phyloP scores from a whole-genome alignment of 2,888 invertebrate genomes.

The Dasypolia templi region DNA sequence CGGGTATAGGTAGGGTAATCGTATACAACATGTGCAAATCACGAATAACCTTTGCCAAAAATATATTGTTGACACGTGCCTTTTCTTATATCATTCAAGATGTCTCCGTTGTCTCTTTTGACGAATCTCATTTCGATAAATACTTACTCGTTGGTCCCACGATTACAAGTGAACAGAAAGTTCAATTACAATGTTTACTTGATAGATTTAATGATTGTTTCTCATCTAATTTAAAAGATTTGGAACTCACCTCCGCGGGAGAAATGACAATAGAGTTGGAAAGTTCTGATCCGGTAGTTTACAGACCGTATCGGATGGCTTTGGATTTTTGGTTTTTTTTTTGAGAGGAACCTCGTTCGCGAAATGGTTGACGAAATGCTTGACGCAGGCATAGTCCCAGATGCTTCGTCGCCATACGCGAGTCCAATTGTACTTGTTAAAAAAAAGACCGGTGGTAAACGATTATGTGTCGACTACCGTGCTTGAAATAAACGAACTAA shows the following conservation, averaged over 20 bases:
- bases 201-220: background rate
- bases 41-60: background rate
- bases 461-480: no score
- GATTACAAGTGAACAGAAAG: background rate
- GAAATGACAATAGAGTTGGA: background rate
- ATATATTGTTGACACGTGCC: background rate
- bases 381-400: no score
- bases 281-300: background rate
- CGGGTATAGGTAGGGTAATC: background rate
- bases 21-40: background rate
- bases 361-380: no score
- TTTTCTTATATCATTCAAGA: background rate
- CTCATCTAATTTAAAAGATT: slow-evolving; percentile 1
- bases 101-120: background rate
- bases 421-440: no score
- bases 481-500: background rate
- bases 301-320: background rate
- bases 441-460: no score
- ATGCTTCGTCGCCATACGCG: no score
- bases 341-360: background rate
- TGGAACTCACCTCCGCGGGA: background rate
- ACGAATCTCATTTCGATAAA: background rate
- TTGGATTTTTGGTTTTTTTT: no score
- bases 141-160: background rate
- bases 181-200: background rate